Percentiles rank a stretch among this genome's conserved stretches.
These are phyloP conservation scores for Mesodorylaimus sp. DNA, from an alignment of 2,888 invertebrate genomes.

Conservation along the genomic window DNA sequence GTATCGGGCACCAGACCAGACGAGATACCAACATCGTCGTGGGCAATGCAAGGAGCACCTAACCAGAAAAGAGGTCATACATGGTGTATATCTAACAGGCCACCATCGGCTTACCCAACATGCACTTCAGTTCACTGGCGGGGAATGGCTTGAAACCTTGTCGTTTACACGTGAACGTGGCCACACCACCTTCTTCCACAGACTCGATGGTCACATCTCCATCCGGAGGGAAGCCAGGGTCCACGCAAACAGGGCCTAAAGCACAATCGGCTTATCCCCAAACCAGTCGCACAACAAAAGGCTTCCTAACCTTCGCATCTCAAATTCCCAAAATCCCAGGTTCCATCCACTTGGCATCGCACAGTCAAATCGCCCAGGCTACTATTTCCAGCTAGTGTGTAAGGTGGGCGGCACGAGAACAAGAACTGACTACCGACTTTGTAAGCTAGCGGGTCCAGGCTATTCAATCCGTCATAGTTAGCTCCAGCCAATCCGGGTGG, in stretches of 20 bases:
- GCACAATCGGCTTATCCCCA: constrained; percentile 1
- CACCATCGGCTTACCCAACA: constrained; percentile 36
- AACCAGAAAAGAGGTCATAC: no score
- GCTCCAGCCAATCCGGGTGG: constrained; percentile 81
- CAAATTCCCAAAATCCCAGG: constrained; percentile 92
- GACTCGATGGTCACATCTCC: constrained; percentile 58
- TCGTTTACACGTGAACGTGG: constrained; percentile 67
- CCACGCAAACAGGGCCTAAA: constrained; percentile 68
- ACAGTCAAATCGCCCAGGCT: constrained; percentile 77
- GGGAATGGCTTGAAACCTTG: constrained; percentile 82
- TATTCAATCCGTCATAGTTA: constrained; percentile 57
- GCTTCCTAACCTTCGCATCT: constrained; percentile 53
- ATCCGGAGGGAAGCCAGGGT: constrained; percentile 80
- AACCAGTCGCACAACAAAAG: not conserved
- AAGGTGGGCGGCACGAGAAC: constrained; percentile 77
- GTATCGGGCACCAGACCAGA: constrained; percentile 81
- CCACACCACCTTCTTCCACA: constrained; percentile 56
- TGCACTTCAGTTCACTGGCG: constrained; percentile 63
- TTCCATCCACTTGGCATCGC: constrained; percentile 57
- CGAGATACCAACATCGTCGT: constrained; percentile 69
- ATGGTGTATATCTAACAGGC: not conserved
- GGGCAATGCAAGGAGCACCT: constrained; percentile 80
- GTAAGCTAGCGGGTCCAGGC: constrained; percentile 49
- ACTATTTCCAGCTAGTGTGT: constrained; percentile 76
- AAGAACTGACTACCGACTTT: constrained; percentile 76